Conservation (phyloP, 2,888 invertebrate species). For the Apomyelois bistriatella region DNA sequence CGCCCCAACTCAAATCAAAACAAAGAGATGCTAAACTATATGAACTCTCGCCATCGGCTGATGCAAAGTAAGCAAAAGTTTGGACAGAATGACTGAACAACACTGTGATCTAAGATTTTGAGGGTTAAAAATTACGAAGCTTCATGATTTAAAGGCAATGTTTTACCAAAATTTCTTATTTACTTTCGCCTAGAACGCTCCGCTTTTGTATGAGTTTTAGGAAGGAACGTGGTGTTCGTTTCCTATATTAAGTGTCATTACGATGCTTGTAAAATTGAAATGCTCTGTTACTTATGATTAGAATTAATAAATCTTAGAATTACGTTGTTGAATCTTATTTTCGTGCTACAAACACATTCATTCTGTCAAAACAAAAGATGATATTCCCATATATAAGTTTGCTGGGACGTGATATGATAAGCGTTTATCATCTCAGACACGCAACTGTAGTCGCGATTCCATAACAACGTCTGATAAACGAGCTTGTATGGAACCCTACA, state of each 20-base stretch:
- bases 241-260: too few species aligned
- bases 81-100: background rate
- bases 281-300: too few species aligned
- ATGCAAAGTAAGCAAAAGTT: background rate
- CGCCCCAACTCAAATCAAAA: conserved; percentile 20
- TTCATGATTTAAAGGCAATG: too few species aligned
- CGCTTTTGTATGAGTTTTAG: too few species aligned
- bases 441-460: background rate
- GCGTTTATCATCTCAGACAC: conserved; percentile 4
- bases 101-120: too few species aligned
- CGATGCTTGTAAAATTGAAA: too few species aligned
- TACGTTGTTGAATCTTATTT: background rate
- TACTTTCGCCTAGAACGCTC: too few species aligned
- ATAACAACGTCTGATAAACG: conserved; percentile 5
- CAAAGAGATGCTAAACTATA: background rate
- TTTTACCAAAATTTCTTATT: too few species aligned
- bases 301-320: too few species aligned
- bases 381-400: background rate
- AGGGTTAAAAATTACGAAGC: too few species aligned
- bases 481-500: background rate
- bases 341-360: background rate
- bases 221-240: too few species aligned
- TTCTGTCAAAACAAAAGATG: background rate
- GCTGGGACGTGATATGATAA: conserved; percentile 4
- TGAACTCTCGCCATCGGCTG: background rate